Evolutionary conservation across 1,140 invertebrate genomes (phyloP), one percentile per base, ranked within the genome.

Genomic region (Lepidostoma basale): DNA sequence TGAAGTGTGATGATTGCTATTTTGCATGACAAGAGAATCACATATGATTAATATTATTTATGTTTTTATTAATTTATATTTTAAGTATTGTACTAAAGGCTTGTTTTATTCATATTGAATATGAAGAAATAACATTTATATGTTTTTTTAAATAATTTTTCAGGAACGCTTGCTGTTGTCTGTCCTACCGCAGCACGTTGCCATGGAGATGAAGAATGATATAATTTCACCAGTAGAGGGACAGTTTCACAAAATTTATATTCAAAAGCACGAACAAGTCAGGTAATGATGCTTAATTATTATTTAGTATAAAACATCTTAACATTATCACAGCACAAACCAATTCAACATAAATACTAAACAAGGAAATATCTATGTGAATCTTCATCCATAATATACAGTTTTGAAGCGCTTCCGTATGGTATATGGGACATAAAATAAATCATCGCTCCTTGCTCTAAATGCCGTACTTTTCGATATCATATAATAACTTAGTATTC

Each of bases 161-260:
- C 78, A 92, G 92, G 94, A 96, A 81, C 84, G 92, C 36, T 80
- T 97, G 59, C 81, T 98, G 67, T 81, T 97, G 30, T 96, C 93
- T n/a, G 94, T 97, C 39, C 84, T 98, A 69, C 95, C 95, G 0
- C 92, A 95, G 79, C 94, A 97, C 79, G 94, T 98, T 56, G 96
- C 95, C 40, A 92, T 95, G 88, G 94, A 97, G 81, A 96, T 97
- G 94, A 96, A 96, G 81, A 91, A 92, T 74, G 94, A 97, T 78
- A 94, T 97, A 60, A 90, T 94, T 71, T 91, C 92, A 47, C 92
- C 93, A 2, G 90, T 95, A 60, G 92, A 95, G 75, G 90, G 92
- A 12, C 93, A 96, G 78, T 97, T 97, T 80, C 94, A 97, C 78
- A 96, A 97, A 81, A 97, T 97, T 77, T 98, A 97, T 81, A 97